phyloP scores from a whole-genome alignment of 2,888 invertebrate genomes.

The Lasioglossum pauxillum region DNA sequence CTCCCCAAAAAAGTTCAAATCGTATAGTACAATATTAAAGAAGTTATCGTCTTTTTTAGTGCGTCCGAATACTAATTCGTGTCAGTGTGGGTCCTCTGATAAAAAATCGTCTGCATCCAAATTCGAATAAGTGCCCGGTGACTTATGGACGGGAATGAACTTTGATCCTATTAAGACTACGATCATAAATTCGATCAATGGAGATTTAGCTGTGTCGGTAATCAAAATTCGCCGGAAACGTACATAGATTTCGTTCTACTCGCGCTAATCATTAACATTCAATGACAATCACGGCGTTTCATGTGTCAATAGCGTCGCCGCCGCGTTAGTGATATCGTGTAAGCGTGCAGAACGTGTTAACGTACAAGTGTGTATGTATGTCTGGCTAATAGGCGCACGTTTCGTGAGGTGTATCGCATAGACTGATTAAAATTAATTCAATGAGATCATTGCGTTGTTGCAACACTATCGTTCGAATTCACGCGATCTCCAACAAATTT shows the following conservation, averaged over 20 bases:
- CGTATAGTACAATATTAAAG: too few species aligned
- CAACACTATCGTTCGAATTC: background rate
- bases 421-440: slow-evolving; percentile 46
- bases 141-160: too few species aligned
- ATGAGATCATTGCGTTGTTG: background rate
- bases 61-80: too few species aligned
- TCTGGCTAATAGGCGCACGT: background rate
- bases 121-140: too few species aligned
- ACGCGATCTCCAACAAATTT: background rate
- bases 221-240: background rate
- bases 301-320: background rate
- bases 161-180: background rate
- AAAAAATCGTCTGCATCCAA: too few species aligned
- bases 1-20: too few species aligned
- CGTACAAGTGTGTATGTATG: background rate
- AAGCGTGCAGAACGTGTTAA: slow-evolving; percentile 4
- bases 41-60: too few species aligned
- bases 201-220: background rate
- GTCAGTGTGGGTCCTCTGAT: too few species aligned
- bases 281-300: background rate
- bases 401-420: background rate
- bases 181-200: background rate
- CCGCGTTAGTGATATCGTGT: slow-evolving; percentile 27
- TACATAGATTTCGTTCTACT: background rate
- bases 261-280: slow-evolving; percentile 12